These are phyloP conservation scores for Phrynocephalus vlangalii DNA, from an alignment of 2,797 vertebrate genomes.

Conservation along the genomic window DNA sequence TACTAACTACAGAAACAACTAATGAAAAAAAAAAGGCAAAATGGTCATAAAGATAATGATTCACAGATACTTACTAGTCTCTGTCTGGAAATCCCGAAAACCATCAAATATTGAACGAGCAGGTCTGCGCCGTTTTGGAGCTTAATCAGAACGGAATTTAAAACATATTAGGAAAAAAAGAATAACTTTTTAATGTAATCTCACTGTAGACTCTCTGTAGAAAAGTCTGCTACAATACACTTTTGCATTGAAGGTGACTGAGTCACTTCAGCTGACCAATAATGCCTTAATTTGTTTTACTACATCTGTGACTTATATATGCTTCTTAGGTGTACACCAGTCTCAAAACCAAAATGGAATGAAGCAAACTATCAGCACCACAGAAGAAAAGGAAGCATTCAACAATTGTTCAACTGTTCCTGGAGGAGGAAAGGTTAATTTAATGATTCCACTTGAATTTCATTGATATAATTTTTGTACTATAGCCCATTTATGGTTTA, in stretches of 20 bases:
- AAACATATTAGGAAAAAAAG: background rate
- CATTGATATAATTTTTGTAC: background rate
- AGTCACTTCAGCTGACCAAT: background rate
- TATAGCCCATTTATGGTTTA: no score
- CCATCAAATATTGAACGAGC: constrained; percentile 99
- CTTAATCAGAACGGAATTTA: constrained; percentile 73
- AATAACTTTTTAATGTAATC: background rate
- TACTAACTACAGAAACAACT: background rate
- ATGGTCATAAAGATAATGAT: constrained; percentile 37
- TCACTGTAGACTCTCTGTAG: rapidly evolving
- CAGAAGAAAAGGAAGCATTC: background rate
- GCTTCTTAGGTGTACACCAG: no score
- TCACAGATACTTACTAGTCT: constrained; percentile 90
- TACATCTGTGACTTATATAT: background rate
- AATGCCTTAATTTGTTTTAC: background rate
- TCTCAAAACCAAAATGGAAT: no score
- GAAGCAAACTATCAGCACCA: no score
- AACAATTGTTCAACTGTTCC: background rate
- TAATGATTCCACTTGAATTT: background rate
- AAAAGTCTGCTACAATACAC: background rate
- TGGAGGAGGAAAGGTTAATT: background rate
- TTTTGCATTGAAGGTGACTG: background rate
- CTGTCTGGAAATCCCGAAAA: constrained; percentile 98
- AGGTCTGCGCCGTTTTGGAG: constrained; percentile 95
- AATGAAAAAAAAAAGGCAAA: background rate